Percentiles rank a stretch among this genome's conserved stretches.
These are phyloP conservation scores for Acrocyrtus sp. DNA, from an alignment of 2,888 invertebrate genomes.

Conservation along the genomic window DNA sequence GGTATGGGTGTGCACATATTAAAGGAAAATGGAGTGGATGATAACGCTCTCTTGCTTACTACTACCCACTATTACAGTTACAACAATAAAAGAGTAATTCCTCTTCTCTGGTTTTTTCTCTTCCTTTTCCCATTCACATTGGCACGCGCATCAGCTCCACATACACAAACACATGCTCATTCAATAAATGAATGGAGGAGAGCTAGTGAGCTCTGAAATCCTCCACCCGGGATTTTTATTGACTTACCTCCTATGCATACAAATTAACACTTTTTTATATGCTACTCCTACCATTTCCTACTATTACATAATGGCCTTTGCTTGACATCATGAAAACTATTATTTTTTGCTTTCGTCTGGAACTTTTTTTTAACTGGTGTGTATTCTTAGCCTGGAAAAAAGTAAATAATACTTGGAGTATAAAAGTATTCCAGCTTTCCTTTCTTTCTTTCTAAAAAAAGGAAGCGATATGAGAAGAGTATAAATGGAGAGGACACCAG, in stretches of 20 bases:
- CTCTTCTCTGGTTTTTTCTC: slow-evolving; percentile 3
- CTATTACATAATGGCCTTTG: background rate
- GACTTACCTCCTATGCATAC: slow-evolving; percentile 46
- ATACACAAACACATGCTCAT: too few species aligned
- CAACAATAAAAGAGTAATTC: slow-evolving; percentile 43
- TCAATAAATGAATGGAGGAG: slow-evolving; percentile 15
- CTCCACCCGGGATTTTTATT: slow-evolving; percentile 48
- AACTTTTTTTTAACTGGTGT: too few species aligned
- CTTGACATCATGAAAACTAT: slow-evolving; percentile 36
- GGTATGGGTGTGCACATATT: background rate
- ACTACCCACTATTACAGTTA: background rate
- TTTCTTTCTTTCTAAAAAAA: background rate
- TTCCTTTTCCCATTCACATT: background rate
- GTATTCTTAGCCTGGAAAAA: too few species aligned
- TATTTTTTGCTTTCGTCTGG: slow-evolving; percentile 6
- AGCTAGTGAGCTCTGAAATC: background rate
- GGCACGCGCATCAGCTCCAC: too few species aligned
- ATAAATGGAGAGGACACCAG: background rate
- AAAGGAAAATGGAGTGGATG: background rate
- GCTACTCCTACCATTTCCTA: background rate
- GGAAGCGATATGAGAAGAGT: background rate
- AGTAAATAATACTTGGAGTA: too few species aligned
- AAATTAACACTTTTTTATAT: slow-evolving; percentile 45
- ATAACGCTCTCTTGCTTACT: background rate
- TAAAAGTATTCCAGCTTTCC: too few species aligned